Conservation (phyloP, 2,113 vertebrate species). For the Phaethornis superciliosus region DNA sequence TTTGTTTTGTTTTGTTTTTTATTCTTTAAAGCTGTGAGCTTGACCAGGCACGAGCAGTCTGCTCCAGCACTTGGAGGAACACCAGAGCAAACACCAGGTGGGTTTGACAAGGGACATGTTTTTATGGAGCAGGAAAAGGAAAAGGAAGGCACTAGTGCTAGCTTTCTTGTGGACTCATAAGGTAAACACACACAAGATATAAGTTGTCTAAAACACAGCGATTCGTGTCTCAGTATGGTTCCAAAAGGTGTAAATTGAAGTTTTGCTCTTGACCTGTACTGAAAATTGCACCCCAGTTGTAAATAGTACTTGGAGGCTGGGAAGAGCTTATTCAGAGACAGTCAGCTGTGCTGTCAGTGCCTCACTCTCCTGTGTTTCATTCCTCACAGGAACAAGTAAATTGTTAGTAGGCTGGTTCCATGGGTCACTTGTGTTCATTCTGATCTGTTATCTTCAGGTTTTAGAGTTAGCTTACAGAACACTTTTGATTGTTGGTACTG, state of each 20-base stretch:
- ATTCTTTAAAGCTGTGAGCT: conserved; percentile 87
- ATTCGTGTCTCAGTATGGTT: not conserved
- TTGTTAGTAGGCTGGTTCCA: not conserved
- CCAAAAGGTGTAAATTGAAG: not conserved
- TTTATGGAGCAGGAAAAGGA: conserved; percentile 32
- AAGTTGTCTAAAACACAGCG: not conserved
- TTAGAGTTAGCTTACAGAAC: not conserved
- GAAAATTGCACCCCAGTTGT: not conserved
- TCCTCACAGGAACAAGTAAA: not conserved
- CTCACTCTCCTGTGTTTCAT: not conserved
- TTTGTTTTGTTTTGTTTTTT: not conserved
- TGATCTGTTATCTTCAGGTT: not conserved
- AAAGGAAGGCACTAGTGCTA: not conserved
- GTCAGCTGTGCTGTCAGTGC: not conserved
- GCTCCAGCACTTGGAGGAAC: conserved; percentile 90
- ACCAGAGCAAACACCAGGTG: conserved; percentile 82
- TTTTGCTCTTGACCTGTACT: not conserved
- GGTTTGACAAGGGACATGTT: conserved; percentile 53
- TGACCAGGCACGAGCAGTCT: conserved; percentile 97
- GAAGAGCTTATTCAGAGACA: not conserved
- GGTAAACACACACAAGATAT: not conserved
- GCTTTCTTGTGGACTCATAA: not conserved
- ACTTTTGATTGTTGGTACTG: not conserved
- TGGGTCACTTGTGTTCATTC: not conserved
- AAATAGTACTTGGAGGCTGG: not conserved